Percentiles rank a stretch among this genome's conserved stretches.
phyloP scores from a whole-genome alignment of 2,113 vertebrate genomes.

The Hypocryptadius cinnamomeus region DNA sequence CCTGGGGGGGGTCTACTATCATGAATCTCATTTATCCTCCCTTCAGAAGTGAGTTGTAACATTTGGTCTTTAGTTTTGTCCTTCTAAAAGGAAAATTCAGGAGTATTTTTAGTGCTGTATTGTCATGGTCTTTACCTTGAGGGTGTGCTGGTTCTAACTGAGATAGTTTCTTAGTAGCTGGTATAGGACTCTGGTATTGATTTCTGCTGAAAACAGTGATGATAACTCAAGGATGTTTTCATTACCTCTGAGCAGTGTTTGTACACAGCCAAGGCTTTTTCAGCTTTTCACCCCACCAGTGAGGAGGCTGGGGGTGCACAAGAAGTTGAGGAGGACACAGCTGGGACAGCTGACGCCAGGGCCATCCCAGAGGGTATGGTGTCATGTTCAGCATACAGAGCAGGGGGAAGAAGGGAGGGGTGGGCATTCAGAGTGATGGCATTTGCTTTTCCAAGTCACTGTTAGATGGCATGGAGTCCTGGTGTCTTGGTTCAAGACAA shows the following conservation, averaged over 20 bases:
- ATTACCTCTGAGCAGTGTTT: not conserved
- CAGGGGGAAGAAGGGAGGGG: not conserved
- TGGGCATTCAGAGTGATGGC: not conserved
- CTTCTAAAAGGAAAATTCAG: no score
- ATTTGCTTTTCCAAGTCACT: not conserved
- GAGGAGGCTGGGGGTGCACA: no score
- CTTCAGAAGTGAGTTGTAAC: no score
- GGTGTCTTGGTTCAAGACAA: not conserved
- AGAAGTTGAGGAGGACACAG: no score
- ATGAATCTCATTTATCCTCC: no score
- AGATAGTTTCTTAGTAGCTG: not conserved
- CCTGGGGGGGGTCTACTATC: no score
- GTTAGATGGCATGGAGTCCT: not conserved
- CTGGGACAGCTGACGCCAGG: not conserved
- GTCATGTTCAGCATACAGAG: not conserved
- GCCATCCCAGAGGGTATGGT: fast-evolving
- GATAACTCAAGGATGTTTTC: not conserved
- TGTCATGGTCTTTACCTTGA: no score
- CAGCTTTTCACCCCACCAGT: not conserved
- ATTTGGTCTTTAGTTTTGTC: no score
- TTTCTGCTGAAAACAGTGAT: not conserved
- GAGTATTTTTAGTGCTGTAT: no score
- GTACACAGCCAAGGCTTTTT: not conserved
- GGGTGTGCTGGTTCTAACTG: not conserved
- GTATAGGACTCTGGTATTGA: not conserved